Percentiles rank a stretch among this genome's conserved stretches.
Evolutionary conservation across 2,888 invertebrate species (phyloP).

Genomic region (Epistrophe eligans): DNA sequence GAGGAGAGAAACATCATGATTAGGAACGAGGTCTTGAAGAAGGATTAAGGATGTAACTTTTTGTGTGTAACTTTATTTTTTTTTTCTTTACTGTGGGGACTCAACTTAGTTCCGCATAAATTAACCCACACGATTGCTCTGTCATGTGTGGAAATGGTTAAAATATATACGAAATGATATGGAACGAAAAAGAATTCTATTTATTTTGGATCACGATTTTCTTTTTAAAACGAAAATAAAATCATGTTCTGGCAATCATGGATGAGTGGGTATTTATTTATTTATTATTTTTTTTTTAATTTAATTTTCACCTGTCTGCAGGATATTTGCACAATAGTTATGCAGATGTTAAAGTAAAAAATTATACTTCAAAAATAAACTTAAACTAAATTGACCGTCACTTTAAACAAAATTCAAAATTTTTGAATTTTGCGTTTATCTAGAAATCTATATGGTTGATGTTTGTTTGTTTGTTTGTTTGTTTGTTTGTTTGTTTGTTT

Average conservation of each 20-base stretch:
- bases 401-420: too few relatives aligned
- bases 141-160: conserved; percentile 70
- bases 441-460: too few relatives aligned
- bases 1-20: conserved; percentile 48
- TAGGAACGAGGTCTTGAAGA: conserved; percentile 40
- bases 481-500: too few relatives aligned
- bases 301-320: conserved; percentile 38
- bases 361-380: too few relatives aligned
- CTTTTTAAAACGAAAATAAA: conserved; percentile 1
- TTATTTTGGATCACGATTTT: conserved; percentile 66
- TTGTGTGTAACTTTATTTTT: not conserved
- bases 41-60: conserved; percentile 63
- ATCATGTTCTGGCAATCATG: conserved; percentile 65
- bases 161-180: conserved; percentile 64
- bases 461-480: too few relatives aligned
- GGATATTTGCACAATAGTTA: not conserved
- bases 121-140: conserved; percentile 75
- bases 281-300: not conserved
- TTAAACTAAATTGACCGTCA: too few relatives aligned
- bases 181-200: conserved; percentile 53
- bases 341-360: not conserved
- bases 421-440: too few relatives aligned
- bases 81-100: conserved; percentile 8
- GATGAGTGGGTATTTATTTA: conserved; percentile 51
- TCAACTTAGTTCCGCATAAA: conserved; percentile 72